Evolutionary conservation across 2,113 vertebrate genomes (phyloP).

Genomic region (Nyctereutes procyonoides): DNA sequence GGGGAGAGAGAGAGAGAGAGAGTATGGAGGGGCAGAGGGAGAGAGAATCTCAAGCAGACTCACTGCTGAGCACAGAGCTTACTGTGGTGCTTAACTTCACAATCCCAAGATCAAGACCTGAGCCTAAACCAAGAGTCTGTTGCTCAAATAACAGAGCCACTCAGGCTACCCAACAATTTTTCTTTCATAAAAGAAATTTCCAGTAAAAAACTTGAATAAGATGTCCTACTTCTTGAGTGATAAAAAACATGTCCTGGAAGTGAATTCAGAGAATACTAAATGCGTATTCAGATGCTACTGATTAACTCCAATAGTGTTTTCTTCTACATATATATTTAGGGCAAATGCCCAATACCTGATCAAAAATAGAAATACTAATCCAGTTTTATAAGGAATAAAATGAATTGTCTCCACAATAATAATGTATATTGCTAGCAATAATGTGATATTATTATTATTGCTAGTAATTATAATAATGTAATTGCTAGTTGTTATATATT

Average conservation of each 20-base stretch:
- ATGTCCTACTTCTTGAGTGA: neutral
- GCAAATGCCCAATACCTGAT: neutral
- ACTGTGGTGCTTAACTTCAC: neutral
- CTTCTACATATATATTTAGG: neutral
- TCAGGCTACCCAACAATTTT: neutral
- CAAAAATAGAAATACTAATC: neutral
- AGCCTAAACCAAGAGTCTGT: neutral
- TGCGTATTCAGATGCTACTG: neutral
- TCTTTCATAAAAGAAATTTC: conserved; percentile 24
- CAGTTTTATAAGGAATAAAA: conserved; percentile 3
- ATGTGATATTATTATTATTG: neutral
- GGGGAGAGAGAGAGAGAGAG: neutral
- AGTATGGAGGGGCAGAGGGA: neutral
- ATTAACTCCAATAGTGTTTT: neutral
- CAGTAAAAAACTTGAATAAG: neutral
- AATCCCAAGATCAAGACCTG: neutral
- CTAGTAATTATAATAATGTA: neutral
- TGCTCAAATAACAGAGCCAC: neutral
- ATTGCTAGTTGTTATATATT: conserved; percentile 4
- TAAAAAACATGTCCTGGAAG: neutral
- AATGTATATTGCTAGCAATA: neutral
- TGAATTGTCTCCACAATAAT: neutral
- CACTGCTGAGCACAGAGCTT: neutral
- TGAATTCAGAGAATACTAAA: neutral
- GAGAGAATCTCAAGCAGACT: neutral